A percentile compares a stretch with the other conserved stretches of the same genome.
These are phyloP conservation scores for Cyclura pinguis DNA, from an alignment of 2,797 vertebrate genomes.

Conservation along the genomic window DNA sequence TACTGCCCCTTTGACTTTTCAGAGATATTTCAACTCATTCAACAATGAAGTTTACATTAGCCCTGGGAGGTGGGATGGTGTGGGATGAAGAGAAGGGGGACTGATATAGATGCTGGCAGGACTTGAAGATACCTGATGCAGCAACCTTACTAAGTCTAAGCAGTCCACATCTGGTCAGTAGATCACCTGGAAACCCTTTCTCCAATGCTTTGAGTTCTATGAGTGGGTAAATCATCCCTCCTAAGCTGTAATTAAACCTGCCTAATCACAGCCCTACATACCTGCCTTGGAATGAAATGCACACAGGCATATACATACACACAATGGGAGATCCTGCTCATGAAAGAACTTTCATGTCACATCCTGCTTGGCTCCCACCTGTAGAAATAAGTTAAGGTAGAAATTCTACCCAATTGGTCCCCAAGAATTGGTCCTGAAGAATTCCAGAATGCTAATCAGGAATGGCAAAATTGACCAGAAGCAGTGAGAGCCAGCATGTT, in stretches of 20 bases:
- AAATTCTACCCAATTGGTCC: background rate
- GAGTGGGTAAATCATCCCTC: background rate
- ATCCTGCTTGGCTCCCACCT: background rate
- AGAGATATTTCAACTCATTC: background rate
- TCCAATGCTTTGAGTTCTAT: background rate
- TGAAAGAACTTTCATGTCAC: background rate
- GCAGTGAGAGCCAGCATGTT: too few relatives aligned
- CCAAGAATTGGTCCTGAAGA: background rate
- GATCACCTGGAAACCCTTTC: background rate
- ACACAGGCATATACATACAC: background rate
- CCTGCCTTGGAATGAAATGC: background rate
- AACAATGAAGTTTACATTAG: background rate
- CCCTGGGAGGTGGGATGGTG: too few relatives aligned
- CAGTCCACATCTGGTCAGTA: background rate
- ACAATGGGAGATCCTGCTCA: background rate
- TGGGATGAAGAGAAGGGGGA: too few relatives aligned
- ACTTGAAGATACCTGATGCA: background rate
- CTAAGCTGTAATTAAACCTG: too few relatives aligned
- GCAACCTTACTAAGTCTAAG: background rate
- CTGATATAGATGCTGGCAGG: background rate
- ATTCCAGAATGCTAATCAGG: background rate
- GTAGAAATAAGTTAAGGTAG: background rate
- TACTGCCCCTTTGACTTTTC: background rate
- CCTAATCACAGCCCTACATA: background rate
- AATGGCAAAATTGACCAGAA: background rate